These are phyloP conservation scores for Gymnorhina tibicen DNA, from an alignment of 2,113 vertebrate species.

Conservation along the genomic window DNA sequence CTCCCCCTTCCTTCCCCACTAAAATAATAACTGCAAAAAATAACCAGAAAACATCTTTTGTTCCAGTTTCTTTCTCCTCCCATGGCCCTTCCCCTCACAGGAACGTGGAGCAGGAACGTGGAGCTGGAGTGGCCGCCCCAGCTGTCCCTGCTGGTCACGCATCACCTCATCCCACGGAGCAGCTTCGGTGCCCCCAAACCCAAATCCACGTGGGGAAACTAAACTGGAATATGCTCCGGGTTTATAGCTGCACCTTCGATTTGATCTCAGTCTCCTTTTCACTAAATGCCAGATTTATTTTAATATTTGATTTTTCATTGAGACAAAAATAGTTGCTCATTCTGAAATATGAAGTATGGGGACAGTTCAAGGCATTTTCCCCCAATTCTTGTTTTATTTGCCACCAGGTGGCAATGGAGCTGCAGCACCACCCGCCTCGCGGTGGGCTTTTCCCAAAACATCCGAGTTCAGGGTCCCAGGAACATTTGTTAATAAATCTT, in stretches of 20 bases:
- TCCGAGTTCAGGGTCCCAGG: fast-evolving
- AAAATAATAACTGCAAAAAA: not conserved
- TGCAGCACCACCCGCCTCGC: fast-evolving
- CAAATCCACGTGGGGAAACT: fast-evolving
- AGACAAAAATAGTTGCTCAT: not conserved
- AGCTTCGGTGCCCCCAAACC: not conserved
- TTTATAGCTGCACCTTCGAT: not conserved
- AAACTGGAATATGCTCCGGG: fast-evolving
- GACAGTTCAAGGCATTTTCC: not conserved
- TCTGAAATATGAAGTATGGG: fast-evolving
- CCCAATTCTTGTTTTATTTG: fast-evolving
- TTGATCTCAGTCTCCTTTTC: not conserved
- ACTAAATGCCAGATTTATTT: not conserved
- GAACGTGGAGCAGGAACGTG: not conserved
- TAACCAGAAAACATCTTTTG: not conserved
- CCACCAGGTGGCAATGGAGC: slow-evolving; percentile 46
- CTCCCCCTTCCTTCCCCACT: not conserved
- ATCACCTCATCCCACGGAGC: not conserved
- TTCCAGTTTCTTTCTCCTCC: not conserved
- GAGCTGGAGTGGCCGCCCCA: not conserved
- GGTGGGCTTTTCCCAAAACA: not conserved
- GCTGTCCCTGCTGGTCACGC: not conserved
- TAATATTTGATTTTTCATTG: not conserved
- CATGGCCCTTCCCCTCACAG: not conserved
- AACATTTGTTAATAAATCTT: fast-evolving